Base-by-base conservation (phyloP, 2,113 vertebrate species). In the Campylomormyrus tamandua region DNA sequence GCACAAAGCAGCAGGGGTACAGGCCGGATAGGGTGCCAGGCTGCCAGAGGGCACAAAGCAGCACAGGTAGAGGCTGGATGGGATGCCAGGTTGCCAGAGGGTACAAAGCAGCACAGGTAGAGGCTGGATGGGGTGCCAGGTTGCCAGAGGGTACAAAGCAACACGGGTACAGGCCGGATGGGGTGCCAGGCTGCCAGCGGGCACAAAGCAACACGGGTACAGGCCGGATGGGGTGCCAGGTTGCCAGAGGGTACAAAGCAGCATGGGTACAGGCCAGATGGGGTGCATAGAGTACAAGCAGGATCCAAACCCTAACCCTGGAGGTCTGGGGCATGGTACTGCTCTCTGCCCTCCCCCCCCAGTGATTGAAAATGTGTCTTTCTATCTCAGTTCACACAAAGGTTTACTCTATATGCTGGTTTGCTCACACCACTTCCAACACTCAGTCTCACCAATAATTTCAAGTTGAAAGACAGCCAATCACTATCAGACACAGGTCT, bases 381-480 rank as follows among this genome's bases (percentile, higher is more conserved):
- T 80, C 31, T 42, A 80, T 17, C 17, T 19, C 74, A 80, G 35
- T 7, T 15, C 35, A 80, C 35, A 80, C 15, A 42, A 39, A 17
- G 31, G 13, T 80, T 19, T 27, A 19, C 17, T 80, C n/a, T 17
- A 42, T 80, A 19, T 80, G 13, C 11, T 39, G 74, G 74, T 19
- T 80, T 80, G 17, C 74, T 80, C 19, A 42, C 42, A 48, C 21
- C 49, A 35, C 9, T 11, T 15, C 48, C 3, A 46, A 48, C 27
- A 46, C 31, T 83, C 49, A 56, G 74, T 31, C 49, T 5, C 45
- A 84, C 53, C 74, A 56, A 56, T 58, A 58, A 83, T 89, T 80
- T 89, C 70, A 83, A 42, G 77, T 89, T 58, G 31, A 80, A 35
- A 89, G n/a, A 80, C 62, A 50, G 13, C 46, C 39, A 89, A 89